Percentiles rank a stretch among this genome's conserved stretches.
Evolutionary conservation across 2,113 vertebrate genomes (phyloP).

Genomic region (Stictonetta naevosa): DNA sequence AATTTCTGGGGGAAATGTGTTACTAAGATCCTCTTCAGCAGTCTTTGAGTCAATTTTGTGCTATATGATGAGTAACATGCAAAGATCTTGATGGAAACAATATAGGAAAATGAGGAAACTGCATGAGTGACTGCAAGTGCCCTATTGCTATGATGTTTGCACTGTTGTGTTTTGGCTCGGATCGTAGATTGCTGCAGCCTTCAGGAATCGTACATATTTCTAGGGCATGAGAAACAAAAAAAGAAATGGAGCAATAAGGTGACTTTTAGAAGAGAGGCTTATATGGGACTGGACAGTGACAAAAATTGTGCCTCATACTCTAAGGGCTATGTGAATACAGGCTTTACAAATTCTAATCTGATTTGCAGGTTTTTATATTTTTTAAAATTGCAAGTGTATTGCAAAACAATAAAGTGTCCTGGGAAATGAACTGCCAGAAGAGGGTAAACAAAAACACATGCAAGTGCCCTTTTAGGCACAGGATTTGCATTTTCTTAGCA

Average conservation of each 20-base stretch:
- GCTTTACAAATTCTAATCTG: background rate
- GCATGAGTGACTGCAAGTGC: background rate
- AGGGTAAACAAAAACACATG: background rate
- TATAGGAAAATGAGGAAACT: background rate
- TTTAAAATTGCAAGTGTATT: background rate
- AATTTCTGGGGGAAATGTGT: background rate
- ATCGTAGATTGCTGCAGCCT: background rate
- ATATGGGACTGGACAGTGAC: background rate
- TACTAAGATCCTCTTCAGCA: background rate
- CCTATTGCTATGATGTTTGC: background rate
- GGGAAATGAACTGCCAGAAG: background rate
- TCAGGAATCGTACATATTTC: background rate
- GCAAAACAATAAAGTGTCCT: background rate
- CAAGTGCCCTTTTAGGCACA: background rate
- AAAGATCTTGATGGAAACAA: background rate
- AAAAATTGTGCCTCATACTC: background rate
- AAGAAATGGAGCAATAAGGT: background rate
- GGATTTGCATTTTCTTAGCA: conserved; percentile 54
- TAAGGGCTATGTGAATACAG: background rate
- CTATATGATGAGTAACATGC: background rate
- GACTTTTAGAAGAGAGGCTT: background rate
- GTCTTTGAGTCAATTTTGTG: background rate
- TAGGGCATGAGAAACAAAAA: background rate
- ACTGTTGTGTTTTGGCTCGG: background rate
- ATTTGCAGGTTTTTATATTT: fast-evolving